Conservation (phyloP, 2,113 vertebrate genomes). For the Lichenostomus cassidix region DNA sequence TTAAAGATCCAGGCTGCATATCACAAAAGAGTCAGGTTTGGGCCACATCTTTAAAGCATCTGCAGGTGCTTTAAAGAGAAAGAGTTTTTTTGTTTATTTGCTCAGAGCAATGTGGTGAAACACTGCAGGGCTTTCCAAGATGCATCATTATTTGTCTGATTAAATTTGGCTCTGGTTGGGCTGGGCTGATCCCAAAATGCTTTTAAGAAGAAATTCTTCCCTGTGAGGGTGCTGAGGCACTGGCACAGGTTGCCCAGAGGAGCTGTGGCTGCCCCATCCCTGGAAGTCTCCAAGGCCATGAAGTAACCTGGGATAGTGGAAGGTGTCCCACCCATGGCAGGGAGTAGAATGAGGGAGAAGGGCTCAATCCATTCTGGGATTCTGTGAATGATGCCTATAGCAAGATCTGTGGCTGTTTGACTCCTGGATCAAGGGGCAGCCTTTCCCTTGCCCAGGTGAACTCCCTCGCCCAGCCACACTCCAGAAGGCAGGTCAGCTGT, state of each 20-base stretch:
- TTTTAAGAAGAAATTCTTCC: neutral
- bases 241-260: neutral
- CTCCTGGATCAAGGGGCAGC: neutral
- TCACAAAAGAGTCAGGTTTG: neutral
- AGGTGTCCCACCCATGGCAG: neutral
- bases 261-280: neutral
- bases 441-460: neutral
- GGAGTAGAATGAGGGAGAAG: neutral
- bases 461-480: neutral
- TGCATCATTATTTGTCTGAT: neutral
- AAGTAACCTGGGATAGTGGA: neutral
- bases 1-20: neutral
- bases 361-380: neutral
- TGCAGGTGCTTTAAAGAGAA: neutral
- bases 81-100: neutral
- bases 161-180: neutral
- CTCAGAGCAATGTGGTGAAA: neutral
- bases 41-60: too few species aligned
- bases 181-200: neutral
- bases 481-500: neutral
- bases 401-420: neutral
- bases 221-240: neutral
- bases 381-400: neutral
- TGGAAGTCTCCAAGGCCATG: neutral
- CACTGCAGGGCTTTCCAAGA: neutral